Conservation (phyloP, 2,888 invertebrate genomes). For the Silvanus unidentatus region DNA sequence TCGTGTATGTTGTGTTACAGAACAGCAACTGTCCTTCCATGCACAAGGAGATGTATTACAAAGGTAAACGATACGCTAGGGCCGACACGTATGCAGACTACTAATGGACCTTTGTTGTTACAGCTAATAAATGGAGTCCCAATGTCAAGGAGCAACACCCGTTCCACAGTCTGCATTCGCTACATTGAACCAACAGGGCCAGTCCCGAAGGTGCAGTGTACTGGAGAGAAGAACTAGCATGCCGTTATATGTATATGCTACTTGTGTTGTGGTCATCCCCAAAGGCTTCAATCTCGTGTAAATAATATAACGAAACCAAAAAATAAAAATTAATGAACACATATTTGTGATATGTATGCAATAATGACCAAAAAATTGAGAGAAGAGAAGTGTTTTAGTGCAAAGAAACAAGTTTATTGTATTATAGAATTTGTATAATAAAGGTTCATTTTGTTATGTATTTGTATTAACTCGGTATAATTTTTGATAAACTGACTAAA, state of each 20-base stretch:
- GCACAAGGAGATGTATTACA: conserved; percentile 85
- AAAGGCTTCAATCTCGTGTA: conserved; percentile 18
- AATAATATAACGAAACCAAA: conserved; percentile 19
- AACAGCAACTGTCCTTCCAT: conserved; percentile 77
- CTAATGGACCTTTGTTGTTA: conserved; percentile 42
- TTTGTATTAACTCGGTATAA: too few species aligned
- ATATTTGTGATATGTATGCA: conserved; percentile 41
- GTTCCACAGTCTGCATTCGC: conserved; percentile 35
- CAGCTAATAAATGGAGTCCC: conserved; percentile 46
- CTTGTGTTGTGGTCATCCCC: conserved; percentile 4
- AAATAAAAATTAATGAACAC: conserved; percentile 22
- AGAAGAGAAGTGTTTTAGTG: conserved; percentile 27
- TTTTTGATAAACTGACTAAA: too few species aligned
- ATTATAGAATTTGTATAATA: conserved; percentile 15
- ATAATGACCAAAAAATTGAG: conserved; percentile 38
- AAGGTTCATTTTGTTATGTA: conserved; percentile 4
- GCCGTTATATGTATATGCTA: conserved; percentile 2
- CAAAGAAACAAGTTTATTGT: conserved; percentile 12
- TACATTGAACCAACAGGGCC: conserved; percentile 31
- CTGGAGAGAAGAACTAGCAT: neutral
- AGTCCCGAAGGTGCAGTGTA: conserved; percentile 6
- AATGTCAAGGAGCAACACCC: conserved; percentile 40
- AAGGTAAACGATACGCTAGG: conserved; percentile 52
- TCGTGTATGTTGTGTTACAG: conserved; percentile 43
- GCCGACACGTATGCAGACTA: conserved; percentile 24